Percentiles rank a stretch among this genome's conserved stretches.
Conservation (phyloP, 2,113 vertebrate genomes). For the Lycocorax pyrrhopterus region DNA sequence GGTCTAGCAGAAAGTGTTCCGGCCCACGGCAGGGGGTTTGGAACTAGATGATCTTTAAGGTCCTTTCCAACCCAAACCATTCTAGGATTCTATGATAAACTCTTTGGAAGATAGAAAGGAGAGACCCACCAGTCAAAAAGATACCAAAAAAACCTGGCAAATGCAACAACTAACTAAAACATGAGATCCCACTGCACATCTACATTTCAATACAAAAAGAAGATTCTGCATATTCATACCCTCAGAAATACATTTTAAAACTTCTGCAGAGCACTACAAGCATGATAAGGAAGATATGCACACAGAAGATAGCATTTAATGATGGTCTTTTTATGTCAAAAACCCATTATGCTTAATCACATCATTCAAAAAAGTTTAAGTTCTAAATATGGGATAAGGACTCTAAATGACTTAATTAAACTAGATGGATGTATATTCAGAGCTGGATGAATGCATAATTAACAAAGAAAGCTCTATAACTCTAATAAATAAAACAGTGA, state of each 20-base stretch:
- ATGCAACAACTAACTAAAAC: background rate
- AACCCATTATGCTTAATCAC: background rate
- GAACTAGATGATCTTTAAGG: background rate
- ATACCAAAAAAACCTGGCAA: background rate
- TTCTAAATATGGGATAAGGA: slow-evolving; percentile 2
- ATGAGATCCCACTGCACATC: background rate
- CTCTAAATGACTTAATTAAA: slow-evolving; percentile 24
- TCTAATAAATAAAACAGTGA: slow-evolving; percentile 25
- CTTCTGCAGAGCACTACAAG: background rate
- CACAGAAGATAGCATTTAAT: background rate
- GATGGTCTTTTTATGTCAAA: background rate
- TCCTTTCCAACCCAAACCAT: background rate
- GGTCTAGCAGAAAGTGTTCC: background rate
- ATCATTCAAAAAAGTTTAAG: background rate
- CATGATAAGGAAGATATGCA: background rate
- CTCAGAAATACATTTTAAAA: background rate
- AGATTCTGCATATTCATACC: background rate
- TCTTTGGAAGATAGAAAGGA: background rate
- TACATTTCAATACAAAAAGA: background rate
- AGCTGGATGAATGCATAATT: slow-evolving; percentile 22
- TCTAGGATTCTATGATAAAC: background rate
- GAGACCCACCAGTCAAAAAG: background rate
- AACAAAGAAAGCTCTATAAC: slow-evolving; percentile 33
- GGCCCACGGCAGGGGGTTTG: accelerated
- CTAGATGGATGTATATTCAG: slow-evolving; percentile 13